Evolutionary conservation across 2,797 vertebrate genomes (phyloP).

Genomic region (Triplophysa yarkandensis): DNA sequence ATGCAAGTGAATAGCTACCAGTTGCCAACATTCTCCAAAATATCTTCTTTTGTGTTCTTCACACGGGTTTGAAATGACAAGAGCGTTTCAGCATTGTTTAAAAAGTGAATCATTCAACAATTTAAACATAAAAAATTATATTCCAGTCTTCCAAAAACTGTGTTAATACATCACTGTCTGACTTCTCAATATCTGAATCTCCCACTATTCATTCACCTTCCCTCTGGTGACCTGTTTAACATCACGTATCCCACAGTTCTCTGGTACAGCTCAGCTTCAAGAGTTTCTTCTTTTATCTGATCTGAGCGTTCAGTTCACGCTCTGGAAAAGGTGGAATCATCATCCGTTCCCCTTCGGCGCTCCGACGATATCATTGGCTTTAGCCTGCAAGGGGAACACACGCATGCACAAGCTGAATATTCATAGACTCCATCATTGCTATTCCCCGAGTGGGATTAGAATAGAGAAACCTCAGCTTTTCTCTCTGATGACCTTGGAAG

Average conservation of each 20-base stretch:
- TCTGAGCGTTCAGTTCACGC: constrained; percentile 37
- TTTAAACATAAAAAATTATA: too few species aligned
- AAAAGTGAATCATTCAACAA: too few species aligned
- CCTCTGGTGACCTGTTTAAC: constrained; percentile 14
- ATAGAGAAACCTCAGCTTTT: constrained; percentile 43
- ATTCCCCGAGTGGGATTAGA: constrained; percentile 34
- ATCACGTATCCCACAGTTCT: constrained; percentile 17
- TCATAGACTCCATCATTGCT: constrained; percentile 50
- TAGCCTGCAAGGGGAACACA: constrained; percentile 23
- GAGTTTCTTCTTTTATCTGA: constrained; percentile 34
- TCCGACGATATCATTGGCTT: constrained; percentile 58
- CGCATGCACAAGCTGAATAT: constrained; percentile 50
- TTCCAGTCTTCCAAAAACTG: too few species aligned
- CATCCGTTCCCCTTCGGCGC: constrained; percentile 57
- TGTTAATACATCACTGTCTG: too few species aligned
- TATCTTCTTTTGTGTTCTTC: too few species aligned
- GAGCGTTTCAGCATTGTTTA: too few species aligned
- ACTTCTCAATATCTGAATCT: neutral
- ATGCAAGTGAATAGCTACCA: too few species aligned
- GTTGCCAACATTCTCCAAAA: too few species aligned
- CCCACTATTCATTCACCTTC: neutral
- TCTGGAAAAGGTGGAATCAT: constrained; percentile 51
- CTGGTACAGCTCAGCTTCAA: neutral
- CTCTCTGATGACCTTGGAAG: constrained; percentile 50
- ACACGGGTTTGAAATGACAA: too few species aligned